These are phyloP conservation scores for Brienomyrus longianalis DNA, from an alignment of 2,113 vertebrate genomes.

Conservation along the genomic window DNA sequence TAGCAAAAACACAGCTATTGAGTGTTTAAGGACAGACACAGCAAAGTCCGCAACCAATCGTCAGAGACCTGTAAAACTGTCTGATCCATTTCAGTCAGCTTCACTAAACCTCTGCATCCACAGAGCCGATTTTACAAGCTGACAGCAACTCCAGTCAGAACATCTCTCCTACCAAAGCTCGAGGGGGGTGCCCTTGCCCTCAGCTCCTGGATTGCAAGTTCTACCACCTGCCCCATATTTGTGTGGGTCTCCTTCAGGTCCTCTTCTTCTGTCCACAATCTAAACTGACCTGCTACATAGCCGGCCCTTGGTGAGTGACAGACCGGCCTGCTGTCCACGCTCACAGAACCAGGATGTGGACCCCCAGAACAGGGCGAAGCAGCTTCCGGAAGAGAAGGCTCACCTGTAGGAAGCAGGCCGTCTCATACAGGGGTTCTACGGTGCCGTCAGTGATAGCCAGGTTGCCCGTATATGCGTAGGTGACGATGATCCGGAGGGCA, in stretches of 20 bases:
- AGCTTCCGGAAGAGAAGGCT: constrained; percentile 2
- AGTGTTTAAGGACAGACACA: neutral
- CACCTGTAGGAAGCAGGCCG: constrained; percentile 96
- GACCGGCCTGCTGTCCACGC: neutral
- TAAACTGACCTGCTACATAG: neutral
- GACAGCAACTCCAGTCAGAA: neutral
- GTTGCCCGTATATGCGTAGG: constrained; percentile 92
- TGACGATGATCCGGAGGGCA: constrained; percentile 88
- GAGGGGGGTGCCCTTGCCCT: neutral
- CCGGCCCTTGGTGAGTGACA: neutral
- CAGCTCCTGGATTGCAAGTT: neutral
- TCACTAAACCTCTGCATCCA: neutral
- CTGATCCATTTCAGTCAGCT: neutral
- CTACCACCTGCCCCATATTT: neutral
- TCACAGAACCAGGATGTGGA: neutral
- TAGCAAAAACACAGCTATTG: neutral
- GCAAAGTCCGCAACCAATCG: neutral
- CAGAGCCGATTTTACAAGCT: neutral
- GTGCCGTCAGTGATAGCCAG: constrained; percentile 85
- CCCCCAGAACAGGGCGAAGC: neutral
- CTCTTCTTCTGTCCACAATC: neutral
- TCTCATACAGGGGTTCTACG: constrained; percentile 95
- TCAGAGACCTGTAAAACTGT: neutral
- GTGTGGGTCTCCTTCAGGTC: neutral
- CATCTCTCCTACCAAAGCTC: neutral